Evolutionary conservation across 64 coral and sea anemone genomes (phyloP).

Genomic region (Anthopleura sola): DNA sequence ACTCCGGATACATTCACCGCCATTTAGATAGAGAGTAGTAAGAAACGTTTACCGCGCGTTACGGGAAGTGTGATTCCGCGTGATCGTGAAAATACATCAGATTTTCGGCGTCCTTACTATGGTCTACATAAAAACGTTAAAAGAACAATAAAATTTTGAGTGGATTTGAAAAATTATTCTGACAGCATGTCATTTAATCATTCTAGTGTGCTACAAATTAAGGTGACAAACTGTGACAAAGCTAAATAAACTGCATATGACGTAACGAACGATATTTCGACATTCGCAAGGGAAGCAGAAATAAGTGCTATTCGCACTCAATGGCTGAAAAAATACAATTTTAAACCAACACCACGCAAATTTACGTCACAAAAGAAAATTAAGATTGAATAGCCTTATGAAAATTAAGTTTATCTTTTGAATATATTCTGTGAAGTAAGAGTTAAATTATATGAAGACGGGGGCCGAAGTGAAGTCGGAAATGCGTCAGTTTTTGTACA

Average conservation of each 20-base stretch:
- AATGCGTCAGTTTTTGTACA: background rate
- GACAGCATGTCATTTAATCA: background rate
- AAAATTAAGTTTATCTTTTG: background rate
- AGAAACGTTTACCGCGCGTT: background rate
- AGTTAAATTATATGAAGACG: background rate
- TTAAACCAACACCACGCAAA: background rate
- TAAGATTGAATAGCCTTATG: background rate
- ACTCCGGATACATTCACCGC: background rate
- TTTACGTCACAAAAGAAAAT: conserved; percentile 8
- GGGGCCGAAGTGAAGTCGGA: background rate
- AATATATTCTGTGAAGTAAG: background rate
- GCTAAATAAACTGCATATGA: background rate
- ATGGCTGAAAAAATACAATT: background rate
- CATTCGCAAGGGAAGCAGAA: background rate
- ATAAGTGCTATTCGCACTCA: background rate
- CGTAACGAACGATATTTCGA: background rate
- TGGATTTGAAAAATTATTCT: background rate
- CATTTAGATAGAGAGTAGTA: background rate
- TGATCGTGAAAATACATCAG: background rate
- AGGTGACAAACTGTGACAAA: background rate
- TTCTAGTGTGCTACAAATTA: background rate
- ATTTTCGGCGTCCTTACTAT: background rate
- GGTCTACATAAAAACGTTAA: background rate
- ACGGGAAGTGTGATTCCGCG: background rate
- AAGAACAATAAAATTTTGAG: background rate